These are phyloP conservation scores for Cebidichthys violaceus DNA, from an alignment of 2,113 vertebrate species.

Conservation along the genomic window DNA sequence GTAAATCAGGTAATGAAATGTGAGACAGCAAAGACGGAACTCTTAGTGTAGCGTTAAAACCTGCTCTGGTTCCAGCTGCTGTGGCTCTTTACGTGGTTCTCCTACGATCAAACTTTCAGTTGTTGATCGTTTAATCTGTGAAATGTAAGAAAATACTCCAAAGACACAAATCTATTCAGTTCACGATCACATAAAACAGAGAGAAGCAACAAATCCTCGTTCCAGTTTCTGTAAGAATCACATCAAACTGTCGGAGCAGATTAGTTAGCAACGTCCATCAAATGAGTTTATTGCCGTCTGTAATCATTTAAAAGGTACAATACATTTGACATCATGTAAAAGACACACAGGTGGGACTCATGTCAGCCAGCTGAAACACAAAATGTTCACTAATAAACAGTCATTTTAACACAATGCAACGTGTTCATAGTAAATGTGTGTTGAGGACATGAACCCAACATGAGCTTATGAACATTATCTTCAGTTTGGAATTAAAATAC, in stretches of 20 bases:
- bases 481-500: slow-evolving; percentile 23
- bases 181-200: background rate
- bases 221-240: background rate
- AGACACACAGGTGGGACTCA: slow-evolving; percentile 34
- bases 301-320: slow-evolving; percentile 40
- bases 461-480: slow-evolving; percentile 16
- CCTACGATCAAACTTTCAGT: background rate
- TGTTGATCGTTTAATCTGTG: background rate
- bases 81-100: background rate
- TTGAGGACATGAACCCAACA: slow-evolving; percentile 17
- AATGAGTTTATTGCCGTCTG: slow-evolving; percentile 61
- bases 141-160: background rate
- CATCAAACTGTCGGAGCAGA: background rate
- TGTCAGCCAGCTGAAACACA: slow-evolving; percentile 44
- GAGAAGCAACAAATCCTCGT: background rate
- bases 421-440: slow-evolving; percentile 1
- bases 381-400: slow-evolving; percentile 7
- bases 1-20: background rate
- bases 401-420: slow-evolving; percentile 1
- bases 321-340: slow-evolving; percentile 45
- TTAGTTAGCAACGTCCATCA: slow-evolving; percentile 7
- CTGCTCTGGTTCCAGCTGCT: background rate
- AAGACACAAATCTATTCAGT: background rate
- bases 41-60: background rate
- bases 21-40: too few relatives aligned